Evolutionary conservation across 2,888 invertebrate species (phyloP).

Genomic region (Campoletis raptor): DNA sequence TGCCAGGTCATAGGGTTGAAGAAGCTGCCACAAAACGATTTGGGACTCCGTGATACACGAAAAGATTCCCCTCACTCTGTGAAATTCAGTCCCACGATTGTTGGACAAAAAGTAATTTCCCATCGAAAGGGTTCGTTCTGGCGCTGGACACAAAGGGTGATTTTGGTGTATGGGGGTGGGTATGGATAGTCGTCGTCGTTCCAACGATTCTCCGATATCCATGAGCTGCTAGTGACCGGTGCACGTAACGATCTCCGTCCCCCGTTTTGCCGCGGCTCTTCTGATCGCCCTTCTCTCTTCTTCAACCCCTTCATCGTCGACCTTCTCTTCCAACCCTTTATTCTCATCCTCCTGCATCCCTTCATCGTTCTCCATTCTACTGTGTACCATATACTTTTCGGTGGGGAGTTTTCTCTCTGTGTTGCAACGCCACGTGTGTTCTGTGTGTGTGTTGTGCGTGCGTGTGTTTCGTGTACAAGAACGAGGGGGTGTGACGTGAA

Average conservation of each 20-base stretch:
- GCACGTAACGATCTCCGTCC: conserved; percentile 81
- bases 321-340: conserved; percentile 53
- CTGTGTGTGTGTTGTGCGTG: conserved; percentile 70
- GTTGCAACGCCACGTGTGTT: conserved; percentile 76
- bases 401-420: conserved; percentile 18
- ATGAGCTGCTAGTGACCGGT: conserved; percentile 83
- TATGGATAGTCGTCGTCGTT: conserved; percentile 42
- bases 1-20: conserved; percentile 19
- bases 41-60: conserved; percentile 62
- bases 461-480: not conserved
- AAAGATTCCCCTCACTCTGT: conserved; percentile 80
- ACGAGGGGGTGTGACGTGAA: conserved; percentile 33
- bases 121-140: conserved; percentile 77
- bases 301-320: conserved; percentile 56
- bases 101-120: conserved; percentile 84
- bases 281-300: conserved; percentile 59
- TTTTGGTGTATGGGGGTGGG: conserved; percentile 78
- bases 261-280: conserved; percentile 51
- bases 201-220: conserved; percentile 67
- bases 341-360: conserved; percentile 61
- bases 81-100: conserved; percentile 83
- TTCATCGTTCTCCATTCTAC: conserved; percentile 64
- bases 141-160: conserved; percentile 81
- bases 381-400: not conserved
- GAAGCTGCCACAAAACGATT: conserved; percentile 57